Evolutionary conservation across 2,888 invertebrate genomes (phyloP).

Genomic region (Netelia melanura): DNA sequence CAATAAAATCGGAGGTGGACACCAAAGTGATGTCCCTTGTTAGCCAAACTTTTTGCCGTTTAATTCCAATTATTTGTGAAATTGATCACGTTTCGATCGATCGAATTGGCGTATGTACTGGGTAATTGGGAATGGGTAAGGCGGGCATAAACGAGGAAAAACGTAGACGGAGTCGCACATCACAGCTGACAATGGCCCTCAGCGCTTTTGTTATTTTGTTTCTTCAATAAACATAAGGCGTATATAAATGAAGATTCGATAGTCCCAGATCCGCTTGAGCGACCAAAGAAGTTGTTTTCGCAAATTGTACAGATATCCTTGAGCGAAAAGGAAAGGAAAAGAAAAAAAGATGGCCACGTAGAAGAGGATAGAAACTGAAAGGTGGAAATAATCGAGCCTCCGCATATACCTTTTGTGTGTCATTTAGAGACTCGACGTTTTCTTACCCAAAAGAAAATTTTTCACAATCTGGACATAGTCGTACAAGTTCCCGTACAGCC

Average conservation of each 20-base stretch:
- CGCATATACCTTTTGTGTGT: background rate
- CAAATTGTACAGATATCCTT: background rate
- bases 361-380: slow-evolving; percentile 49
- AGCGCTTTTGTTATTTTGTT: slow-evolving; percentile 27
- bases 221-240: slow-evolving; percentile 41
- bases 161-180: slow-evolving; percentile 28
- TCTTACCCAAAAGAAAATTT: slow-evolving; percentile 5
- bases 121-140: background rate
- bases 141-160: slow-evolving; percentile 20
- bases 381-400: slow-evolving; percentile 20
- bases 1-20: too few relatives aligned
- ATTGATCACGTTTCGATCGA: background rate
- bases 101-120: background rate
- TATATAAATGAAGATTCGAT: slow-evolving; percentile 17
- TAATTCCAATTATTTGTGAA: background rate
- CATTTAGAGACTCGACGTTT: background rate
- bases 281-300: background rate
- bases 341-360: slow-evolving; percentile 63
- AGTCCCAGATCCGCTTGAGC: background rate
- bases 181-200: slow-evolving; percentile 10
- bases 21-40: too few relatives aligned
- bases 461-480: background rate
- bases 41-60: background rate
- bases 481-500: background rate
- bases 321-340: slow-evolving; percentile 6